Percentiles rank a stretch among this genome's conserved stretches.
Conservation (phyloP, 2,797 vertebrate species). For the Tapirus indicus region DNA sequence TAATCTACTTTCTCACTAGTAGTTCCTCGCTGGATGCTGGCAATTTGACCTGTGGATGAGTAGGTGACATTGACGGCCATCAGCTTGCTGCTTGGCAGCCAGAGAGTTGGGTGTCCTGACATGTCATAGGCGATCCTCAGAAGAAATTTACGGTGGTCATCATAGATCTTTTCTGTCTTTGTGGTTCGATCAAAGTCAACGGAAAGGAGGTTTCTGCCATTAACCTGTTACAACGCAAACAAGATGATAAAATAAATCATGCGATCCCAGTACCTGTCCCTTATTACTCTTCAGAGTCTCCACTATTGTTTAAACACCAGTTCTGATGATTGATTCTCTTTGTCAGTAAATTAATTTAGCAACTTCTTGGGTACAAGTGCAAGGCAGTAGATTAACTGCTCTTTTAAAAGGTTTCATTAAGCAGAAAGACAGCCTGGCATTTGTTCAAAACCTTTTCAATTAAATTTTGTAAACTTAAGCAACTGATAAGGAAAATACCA, state of each 20-base stretch:
- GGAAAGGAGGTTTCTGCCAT: slow-evolving; percentile 98
- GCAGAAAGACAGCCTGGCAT: slow-evolving; percentile 90
- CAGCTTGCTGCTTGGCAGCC: slow-evolving; percentile 98
- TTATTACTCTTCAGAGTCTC: slow-evolving; percentile 84
- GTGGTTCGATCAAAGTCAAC: slow-evolving; percentile 98
- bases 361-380: slow-evolving; percentile 86
- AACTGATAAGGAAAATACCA: slow-evolving; percentile 81
- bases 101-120: slow-evolving; percentile 97
- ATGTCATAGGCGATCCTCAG: slow-evolving; percentile 97
- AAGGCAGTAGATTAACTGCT: slow-evolving; percentile 88
- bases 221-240: slow-evolving; percentile 93
- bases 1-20: slow-evolving; percentile 96
- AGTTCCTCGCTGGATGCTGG: slow-evolving; percentile 96
- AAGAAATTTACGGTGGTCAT: slow-evolving; percentile 99
- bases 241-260: slow-evolving; percentile 84
- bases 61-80: slow-evolving; percentile 98
- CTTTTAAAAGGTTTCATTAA: slow-evolving; percentile 90
- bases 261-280: slow-evolving; percentile 69
- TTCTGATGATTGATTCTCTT: slow-evolving; percentile 88
- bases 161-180: slow-evolving; percentile 99
- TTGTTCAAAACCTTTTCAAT: slow-evolving; percentile 90
- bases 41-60: slow-evolving; percentile 95
- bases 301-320: slow-evolving; percentile 87
- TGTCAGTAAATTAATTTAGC: slow-evolving; percentile 89
- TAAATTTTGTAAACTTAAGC: slow-evolving; percentile 89